phyloP scores from a whole-genome alignment of 2,888 invertebrate genomes.

The Lissocephala sabroskyi region DNA sequence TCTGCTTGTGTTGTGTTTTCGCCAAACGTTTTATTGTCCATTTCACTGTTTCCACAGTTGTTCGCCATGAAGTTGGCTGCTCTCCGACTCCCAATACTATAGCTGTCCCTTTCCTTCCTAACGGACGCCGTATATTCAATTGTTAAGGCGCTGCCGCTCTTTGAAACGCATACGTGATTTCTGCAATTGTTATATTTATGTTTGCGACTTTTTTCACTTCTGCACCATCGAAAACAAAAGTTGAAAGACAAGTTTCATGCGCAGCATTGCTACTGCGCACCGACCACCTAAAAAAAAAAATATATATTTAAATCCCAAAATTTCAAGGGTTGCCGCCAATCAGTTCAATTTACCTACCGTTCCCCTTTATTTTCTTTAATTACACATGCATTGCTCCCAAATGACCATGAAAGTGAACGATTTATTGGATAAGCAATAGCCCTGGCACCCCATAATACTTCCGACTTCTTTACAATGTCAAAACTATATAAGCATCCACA shows the following conservation, averaged over 20 bases:
- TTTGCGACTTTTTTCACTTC: constrained; percentile 39
- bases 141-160: constrained; percentile 22
- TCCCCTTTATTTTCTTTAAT: too few species aligned
- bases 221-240: constrained; percentile 68
- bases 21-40: constrained; percentile 46
- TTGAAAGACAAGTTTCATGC: constrained; percentile 61
- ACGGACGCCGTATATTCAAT: not conserved
- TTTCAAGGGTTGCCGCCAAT: constrained; percentile 34
- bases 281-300: not conserved
- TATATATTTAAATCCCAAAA: constrained; percentile 27
- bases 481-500: too few species aligned
- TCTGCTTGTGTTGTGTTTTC: constrained; percentile 47
- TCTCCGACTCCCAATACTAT: constrained; percentile 14
- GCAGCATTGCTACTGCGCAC: constrained; percentile 12
- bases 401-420: too few species aligned
- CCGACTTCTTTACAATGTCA: too few species aligned
- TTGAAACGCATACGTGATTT: constrained; percentile 52
- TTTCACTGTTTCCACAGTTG: constrained; percentile 26
- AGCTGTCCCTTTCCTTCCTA: constrained; percentile 31
- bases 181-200: constrained; percentile 36
- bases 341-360: too few species aligned
- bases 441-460: too few species aligned
- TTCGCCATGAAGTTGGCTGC: constrained; percentile 55
- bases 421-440: too few species aligned
- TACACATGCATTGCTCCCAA: too few species aligned